Conservation (phyloP, 1,140 invertebrate species). For the Papilio machaon region DNA sequence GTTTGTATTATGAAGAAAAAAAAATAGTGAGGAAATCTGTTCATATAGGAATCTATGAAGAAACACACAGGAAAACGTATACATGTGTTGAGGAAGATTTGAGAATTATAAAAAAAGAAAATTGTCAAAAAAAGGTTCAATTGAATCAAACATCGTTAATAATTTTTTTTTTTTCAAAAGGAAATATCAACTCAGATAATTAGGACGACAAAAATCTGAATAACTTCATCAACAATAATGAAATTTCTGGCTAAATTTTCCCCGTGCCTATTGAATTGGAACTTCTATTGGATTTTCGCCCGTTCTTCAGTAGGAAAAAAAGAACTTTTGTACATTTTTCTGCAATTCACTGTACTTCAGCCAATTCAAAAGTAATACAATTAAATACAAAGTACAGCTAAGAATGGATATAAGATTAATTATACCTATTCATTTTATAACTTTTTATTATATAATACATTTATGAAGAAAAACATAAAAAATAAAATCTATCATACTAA, state of each 20-base stretch:
- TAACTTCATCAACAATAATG: constrained; percentile 5
- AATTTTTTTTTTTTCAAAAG: background rate
- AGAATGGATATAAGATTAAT: background rate
- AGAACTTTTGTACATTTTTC: background rate
- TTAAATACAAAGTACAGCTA: background rate
- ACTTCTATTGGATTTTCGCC: background rate
- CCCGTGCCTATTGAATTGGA: background rate
- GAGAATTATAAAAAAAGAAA: background rate
- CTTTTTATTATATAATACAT: too few relatives aligned
- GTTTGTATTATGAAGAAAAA: too few relatives aligned
- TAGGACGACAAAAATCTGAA: constrained; percentile 21
- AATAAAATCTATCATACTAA: too few relatives aligned
- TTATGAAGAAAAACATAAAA: too few relatives aligned
- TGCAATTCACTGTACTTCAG: background rate
- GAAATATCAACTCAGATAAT: background rate
- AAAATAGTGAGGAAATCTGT: too few relatives aligned
- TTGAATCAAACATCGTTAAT: background rate
- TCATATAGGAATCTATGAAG: too few relatives aligned
- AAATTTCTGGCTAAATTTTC: constrained; percentile 14
- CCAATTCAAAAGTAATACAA: background rate
- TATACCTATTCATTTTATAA: too few relatives aligned
- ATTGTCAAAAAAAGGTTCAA: background rate
- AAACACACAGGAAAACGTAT: too few relatives aligned
- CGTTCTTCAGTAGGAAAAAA: background rate
- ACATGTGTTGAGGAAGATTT: too few relatives aligned